Evolutionary conservation across 2,888 invertebrate genomes (phyloP).

Genomic region (Meganola albula): DNA sequence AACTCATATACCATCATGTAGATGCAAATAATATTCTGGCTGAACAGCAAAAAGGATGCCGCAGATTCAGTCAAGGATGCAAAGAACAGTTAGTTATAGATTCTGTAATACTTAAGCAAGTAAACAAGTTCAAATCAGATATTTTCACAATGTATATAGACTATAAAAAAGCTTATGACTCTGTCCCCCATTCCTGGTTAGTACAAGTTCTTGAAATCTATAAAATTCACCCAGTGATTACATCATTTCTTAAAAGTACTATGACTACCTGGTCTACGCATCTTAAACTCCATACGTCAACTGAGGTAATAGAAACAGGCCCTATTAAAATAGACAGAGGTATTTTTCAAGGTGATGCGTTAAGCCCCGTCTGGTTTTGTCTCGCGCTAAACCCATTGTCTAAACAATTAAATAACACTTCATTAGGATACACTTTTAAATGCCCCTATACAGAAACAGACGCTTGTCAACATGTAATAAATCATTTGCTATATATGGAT

Average conservation of each 20-base stretch:
- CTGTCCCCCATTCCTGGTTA: not conserved
- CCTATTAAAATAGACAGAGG: constrained; percentile 10
- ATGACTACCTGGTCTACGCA: constrained; percentile 10
- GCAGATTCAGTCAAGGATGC: constrained; percentile 1
- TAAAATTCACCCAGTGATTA: constrained; percentile 12
- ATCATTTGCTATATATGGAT: not conserved
- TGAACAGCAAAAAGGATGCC: constrained; percentile 1
- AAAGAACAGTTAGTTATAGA: constrained; percentile 15
- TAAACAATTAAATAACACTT: constrained; percentile 2
- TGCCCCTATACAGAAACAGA: not conserved
- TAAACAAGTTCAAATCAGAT: constrained; percentile 4
- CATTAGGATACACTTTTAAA: constrained; percentile 1
- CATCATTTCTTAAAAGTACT: constrained; percentile 2
- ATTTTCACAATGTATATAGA: constrained; percentile 7
- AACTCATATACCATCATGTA: constrained; percentile 2
- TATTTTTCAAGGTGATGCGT: constrained; percentile 14
- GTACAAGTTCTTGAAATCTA: constrained; percentile 7
- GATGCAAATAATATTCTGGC: constrained; percentile 1
- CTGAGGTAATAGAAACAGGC: not conserved
- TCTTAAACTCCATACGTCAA: not conserved
- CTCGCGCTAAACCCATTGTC: constrained; percentile 14
- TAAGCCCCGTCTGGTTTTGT: constrained; percentile 16
- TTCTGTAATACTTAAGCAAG: constrained; percentile 3
- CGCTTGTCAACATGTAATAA: not conserved
- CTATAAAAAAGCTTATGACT: constrained; percentile 5